These are phyloP conservation scores for Diarsia rubi DNA, from an alignment of 2,888 invertebrate genomes.

Conservation along the genomic window DNA sequence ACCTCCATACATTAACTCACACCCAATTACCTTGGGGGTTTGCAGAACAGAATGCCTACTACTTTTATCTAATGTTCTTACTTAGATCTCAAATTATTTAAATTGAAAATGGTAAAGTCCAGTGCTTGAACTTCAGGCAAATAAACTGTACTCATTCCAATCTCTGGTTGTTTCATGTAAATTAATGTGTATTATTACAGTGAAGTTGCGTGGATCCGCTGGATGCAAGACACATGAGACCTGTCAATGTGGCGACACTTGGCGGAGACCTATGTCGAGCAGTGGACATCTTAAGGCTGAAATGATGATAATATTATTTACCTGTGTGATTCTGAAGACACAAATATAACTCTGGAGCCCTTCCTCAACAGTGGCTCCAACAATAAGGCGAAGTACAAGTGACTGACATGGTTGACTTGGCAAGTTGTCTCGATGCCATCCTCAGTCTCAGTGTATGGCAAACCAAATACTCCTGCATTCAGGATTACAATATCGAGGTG, in stretches of 20 bases:
- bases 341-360: constrained; percentile 94
- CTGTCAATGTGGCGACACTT: background rate
- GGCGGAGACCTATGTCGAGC: too few relatives aligned
- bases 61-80: background rate
- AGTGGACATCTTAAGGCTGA: too few relatives aligned
- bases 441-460: constrained; percentile 93
- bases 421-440: constrained; percentile 95
- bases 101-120: background rate
- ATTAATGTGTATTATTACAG: background rate
- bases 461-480: constrained; percentile 95
- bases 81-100: background rate
- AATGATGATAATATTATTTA: constrained; percentile 72
- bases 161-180: background rate
- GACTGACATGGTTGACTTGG: constrained; percentile 97
- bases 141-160: background rate
- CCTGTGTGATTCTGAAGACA: constrained; percentile 98
- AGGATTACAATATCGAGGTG: constrained; percentile 94
- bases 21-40: too few relatives aligned
- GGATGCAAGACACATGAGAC: too few relatives aligned
- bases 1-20: too few relatives aligned
- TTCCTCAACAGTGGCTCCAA: constrained; percentile 93
- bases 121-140: background rate
- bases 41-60: too few relatives aligned
- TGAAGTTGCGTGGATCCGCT: too few relatives aligned
- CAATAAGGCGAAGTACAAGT: constrained; percentile 94